These are phyloP conservation scores for Nowickia ferox DNA, from an alignment of 2,888 invertebrate species.

Conservation along the genomic window DNA sequence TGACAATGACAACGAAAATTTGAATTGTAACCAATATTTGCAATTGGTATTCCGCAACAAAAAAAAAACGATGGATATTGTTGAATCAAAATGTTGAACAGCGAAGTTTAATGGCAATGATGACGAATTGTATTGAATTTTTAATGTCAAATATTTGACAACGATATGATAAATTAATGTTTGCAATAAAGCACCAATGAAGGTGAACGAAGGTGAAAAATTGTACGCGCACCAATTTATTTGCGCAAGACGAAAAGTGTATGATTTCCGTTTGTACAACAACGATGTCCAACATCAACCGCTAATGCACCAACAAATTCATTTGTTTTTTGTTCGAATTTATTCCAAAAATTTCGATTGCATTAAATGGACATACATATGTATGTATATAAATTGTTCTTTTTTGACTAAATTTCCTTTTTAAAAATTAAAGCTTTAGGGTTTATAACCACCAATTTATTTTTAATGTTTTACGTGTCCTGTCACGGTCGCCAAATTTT, in stretches of 20 bases:
- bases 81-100: background rate
- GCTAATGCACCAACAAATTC: background rate
- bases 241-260: background rate
- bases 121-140: background rate
- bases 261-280: background rate
- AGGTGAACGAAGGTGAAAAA: background rate
- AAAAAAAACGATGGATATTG: background rate
- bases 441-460: background rate
- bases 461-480: background rate
- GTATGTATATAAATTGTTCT: background rate
- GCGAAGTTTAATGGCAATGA: background rate
- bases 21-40: background rate
- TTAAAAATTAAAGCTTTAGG: background rate
- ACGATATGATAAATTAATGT: background rate
- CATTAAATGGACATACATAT: background rate
- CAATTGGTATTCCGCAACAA: background rate
- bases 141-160: background rate
- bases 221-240: background rate
- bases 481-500: background rate
- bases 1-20: background rate
- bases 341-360: background rate
- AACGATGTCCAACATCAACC: constrained; percentile 5
- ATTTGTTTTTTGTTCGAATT: background rate
- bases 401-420: background rate
- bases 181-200: background rate